These are phyloP conservation scores for Aplocera efformata DNA, from an alignment of 2,888 invertebrate species.

Conservation along the genomic window DNA sequence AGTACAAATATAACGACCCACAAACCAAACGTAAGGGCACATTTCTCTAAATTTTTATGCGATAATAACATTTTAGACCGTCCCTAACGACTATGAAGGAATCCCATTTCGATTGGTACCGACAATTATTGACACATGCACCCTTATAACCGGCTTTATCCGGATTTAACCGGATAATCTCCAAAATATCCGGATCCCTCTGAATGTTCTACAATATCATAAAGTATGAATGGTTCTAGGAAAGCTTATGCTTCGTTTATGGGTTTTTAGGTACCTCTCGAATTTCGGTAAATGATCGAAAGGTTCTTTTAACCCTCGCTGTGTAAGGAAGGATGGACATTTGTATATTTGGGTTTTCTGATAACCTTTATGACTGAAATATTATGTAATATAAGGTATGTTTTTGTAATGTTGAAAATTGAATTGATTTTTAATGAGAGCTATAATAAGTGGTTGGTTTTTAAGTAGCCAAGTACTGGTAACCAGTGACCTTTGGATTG, in stretches of 20 bases:
- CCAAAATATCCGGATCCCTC: constrained; percentile 21
- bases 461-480: too few species aligned
- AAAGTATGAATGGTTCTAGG: constrained; percentile 28
- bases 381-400: too few species aligned
- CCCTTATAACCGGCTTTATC: constrained; percentile 20
- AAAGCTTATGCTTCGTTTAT: constrained; percentile 20
- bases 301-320: background rate
- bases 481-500: too few species aligned
- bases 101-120: constrained; percentile 21
- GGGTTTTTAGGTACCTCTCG: constrained; percentile 13
- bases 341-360: too few species aligned
- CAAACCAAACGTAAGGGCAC: background rate
- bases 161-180: constrained; percentile 25
- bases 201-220: constrained; percentile 29
- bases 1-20: too few species aligned
- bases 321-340: background rate
- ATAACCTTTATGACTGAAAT: too few species aligned
- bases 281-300: constrained; percentile 11
- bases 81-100: constrained; percentile 19
- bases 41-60: constrained; percentile 17
- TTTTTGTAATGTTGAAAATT: too few species aligned
- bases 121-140: constrained; percentile 30
- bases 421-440: too few species aligned
- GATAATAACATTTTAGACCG: constrained; percentile 22
- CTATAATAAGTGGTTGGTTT: too few species aligned